Base-by-base conservation (phyloP, 2,888 invertebrate genomes). In the Asteroscopus sphinx region DNA sequence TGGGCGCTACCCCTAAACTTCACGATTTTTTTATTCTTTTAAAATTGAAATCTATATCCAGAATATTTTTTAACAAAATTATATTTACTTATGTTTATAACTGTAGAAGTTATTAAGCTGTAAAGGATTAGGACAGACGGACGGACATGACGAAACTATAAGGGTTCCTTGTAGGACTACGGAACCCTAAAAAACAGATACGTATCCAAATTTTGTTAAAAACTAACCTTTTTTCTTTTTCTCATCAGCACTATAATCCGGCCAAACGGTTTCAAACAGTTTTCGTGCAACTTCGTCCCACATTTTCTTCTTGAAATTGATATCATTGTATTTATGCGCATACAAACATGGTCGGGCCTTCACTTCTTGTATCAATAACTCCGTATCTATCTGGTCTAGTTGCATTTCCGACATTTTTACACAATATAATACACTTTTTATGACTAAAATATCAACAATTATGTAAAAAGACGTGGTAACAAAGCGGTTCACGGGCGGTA, bases 281-380 rank as follows among this genome's bases (percentile, higher is more conserved):
- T 7, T 9, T 11, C 15, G 11, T 0, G 62, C 30, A 6, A 61
- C 12, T 1, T 37, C 13, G 2, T 61, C 44, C 64, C 64, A 65
- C 2, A 25, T 9, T 4, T 3, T 2, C 5, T 3, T 68, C 35
- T 32, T 68, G 2, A 36, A 36, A 0, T 0, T 7, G 11, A 8
- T 4, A 17, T 68, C 68, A 2, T 6, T 12, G 8, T 54, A 45
- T 0, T 21, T 35, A 2, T n/a, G 8, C 15, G 54, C 17, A 12
- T 54, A 65, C 16, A 65, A 68, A 44, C 42, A 21, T 1, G 64
- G 64, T 0, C 47, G 26, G 0, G 8, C 2, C 12, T 61, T 60
- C 0, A 65, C 36, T 32, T 32, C 62, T 54, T 36, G 7, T 3
- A 65, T 65, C 11, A 65, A 61, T 9, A 54, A 33, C 1, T 54